Conservation (phyloP, 2,888 invertebrate species). For the Salticus scenicus region DNA sequence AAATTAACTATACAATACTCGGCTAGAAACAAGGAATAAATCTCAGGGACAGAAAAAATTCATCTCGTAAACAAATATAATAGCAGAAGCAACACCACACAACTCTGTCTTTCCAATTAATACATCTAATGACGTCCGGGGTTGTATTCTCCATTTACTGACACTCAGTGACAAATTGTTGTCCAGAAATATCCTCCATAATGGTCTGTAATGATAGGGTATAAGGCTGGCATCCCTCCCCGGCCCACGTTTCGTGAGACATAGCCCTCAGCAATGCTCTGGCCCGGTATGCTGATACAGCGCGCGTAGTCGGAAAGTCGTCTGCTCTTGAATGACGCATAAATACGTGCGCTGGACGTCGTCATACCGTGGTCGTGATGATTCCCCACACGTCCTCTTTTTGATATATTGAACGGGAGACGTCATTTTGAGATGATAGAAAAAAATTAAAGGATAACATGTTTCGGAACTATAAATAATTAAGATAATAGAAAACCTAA, state of each 20-base stretch:
- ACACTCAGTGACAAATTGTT: constrained; percentile 56
- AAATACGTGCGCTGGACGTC: background rate
- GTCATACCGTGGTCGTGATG: background rate
- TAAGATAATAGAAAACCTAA: no score
- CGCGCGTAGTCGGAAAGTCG: background rate
- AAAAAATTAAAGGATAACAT: no score
- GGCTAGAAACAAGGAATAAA: no score
- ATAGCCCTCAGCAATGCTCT: constrained; percentile 32
- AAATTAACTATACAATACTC: no score
- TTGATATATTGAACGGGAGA: background rate
- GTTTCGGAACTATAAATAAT: no score
- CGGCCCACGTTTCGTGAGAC: constrained; percentile 41
- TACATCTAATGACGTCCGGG: constrained; percentile 32
- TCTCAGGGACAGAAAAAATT: background rate
- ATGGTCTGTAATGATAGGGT: constrained; percentile 63
- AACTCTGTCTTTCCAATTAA: constrained; percentile 52
- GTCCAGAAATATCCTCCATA: constrained; percentile 52
- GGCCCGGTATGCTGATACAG: constrained; percentile 28
- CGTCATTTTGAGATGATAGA: background rate
- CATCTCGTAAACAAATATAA: constrained; percentile 2
- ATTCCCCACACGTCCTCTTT: background rate
- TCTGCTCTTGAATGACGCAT: background rate
- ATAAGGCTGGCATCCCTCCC: constrained; percentile 10
- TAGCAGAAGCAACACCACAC: background rate
- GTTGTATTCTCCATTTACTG: constrained; percentile 29